These are phyloP conservation scores for Tolmerus cingulatus DNA, from an alignment of 2,888 invertebrate genomes.

Conservation along the genomic window DNA sequence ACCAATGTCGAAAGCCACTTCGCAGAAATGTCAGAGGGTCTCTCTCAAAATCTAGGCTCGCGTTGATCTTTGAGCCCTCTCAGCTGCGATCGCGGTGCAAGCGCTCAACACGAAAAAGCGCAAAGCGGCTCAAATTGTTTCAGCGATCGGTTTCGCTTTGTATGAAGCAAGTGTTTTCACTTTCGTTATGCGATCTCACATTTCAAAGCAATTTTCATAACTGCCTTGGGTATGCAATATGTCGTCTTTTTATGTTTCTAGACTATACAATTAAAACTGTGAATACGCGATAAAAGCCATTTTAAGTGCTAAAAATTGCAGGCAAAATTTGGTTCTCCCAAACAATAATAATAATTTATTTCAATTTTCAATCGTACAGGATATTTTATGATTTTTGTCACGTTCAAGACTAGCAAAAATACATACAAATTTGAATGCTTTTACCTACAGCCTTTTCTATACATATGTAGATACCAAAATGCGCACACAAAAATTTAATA, in stretches of 20 bases:
- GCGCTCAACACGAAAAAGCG: background rate
- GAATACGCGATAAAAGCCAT: background rate
- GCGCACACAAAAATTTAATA: no score
- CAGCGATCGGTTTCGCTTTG: background rate
- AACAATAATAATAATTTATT: background rate
- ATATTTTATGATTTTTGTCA: background rate
- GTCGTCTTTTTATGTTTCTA: background rate
- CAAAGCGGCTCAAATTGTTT: background rate
- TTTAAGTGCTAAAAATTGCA: background rate
- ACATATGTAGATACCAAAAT: no score
- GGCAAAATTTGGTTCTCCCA: background rate
- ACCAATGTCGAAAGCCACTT: conserved; percentile 10
- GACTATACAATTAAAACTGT: background rate
- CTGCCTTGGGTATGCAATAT: background rate
- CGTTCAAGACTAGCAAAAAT: background rate
- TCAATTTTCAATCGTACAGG: background rate
- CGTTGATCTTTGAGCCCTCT: conserved; percentile 9
- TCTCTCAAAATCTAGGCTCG: background rate
- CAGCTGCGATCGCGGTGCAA: background rate
- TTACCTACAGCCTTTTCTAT: no score
- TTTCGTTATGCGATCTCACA: background rate
- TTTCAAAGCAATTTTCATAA: conserved; percentile 19
- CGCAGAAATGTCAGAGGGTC: conserved; percentile 27
- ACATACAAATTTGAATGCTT: no score
- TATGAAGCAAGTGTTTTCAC: conserved; percentile 26